Evolutionary conservation across 1,140 invertebrate species (phyloP).

Genomic region (Cephus cinctus): DNA sequence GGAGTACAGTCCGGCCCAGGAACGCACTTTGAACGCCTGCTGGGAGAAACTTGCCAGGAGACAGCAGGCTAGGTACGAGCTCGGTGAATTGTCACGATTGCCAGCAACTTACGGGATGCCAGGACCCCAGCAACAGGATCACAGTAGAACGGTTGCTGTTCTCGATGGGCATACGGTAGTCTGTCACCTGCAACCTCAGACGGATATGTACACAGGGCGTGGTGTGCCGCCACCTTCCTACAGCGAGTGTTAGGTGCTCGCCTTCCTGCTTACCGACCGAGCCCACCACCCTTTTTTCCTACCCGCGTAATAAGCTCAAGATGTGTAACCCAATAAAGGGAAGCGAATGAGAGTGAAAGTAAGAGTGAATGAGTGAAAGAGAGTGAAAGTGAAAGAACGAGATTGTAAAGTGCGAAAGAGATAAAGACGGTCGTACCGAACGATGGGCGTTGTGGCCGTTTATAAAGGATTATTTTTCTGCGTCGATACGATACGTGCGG

Average conservation of each 20-base stretch:
- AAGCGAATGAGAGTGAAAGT: too few species aligned
- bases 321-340: too few species aligned
- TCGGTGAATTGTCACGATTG: slow-evolving; percentile 56
- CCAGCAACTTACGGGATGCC: slow-evolving; percentile 53
- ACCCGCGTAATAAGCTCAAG: too few species aligned
- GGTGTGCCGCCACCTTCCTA: slow-evolving; percentile 62
- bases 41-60: slow-evolving; percentile 60
- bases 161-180: slow-evolving; percentile 81
- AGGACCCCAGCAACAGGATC: slow-evolving; percentile 55
- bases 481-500: too few species aligned
- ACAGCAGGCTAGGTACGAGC: slow-evolving; percentile 48
- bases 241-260: slow-evolving; percentile 56
- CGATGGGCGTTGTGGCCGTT: too few species aligned
- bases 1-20: slow-evolving; percentile 43
- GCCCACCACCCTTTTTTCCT: too few species aligned
- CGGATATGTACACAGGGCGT: slow-evolving; percentile 57
- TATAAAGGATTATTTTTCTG: too few species aligned
- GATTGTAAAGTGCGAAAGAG: too few species aligned
- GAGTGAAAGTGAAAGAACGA: too few species aligned
- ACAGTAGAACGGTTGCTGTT: slow-evolving; percentile 72
- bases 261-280: not conserved
- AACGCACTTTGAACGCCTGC: slow-evolving; percentile 53
- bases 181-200: slow-evolving; percentile 73
- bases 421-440: too few species aligned
- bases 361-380: too few species aligned